A percentile compares a stretch with the other conserved stretches of the same genome.
These are phyloP conservation scores for Odontesthes bonariensis DNA, from an alignment of 2,113 vertebrate genomes.

Conservation along the genomic window DNA sequence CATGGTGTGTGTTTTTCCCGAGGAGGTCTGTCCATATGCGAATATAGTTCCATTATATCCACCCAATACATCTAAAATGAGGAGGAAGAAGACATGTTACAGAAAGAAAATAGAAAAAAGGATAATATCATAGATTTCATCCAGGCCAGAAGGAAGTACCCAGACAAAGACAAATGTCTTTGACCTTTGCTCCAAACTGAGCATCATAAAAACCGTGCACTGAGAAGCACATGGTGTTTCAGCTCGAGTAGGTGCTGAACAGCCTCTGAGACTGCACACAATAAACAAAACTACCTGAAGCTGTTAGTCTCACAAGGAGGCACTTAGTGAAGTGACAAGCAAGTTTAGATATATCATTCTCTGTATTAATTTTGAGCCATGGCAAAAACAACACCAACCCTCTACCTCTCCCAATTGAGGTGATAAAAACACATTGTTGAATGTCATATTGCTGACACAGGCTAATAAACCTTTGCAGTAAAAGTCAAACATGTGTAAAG, in stretches of 20 bases:
- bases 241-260: constrained; percentile 31
- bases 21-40: constrained; percentile 94
- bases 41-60: constrained; percentile 97
- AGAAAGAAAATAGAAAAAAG: not conserved
- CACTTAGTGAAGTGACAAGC: not conserved
- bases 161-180: constrained; percentile 31
- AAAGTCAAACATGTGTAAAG: constrained; percentile 50
- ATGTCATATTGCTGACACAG: constrained; percentile 47
- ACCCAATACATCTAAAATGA: constrained; percentile 87
- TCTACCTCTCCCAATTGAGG: constrained; percentile 1
- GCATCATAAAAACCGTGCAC: constrained; percentile 31
- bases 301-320: constrained; percentile 27
- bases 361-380: constrained; percentile 20
- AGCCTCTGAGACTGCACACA: constrained; percentile 47
- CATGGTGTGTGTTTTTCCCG: constrained; percentile 97
- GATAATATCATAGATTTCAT: not conserved
- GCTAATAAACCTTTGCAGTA: constrained; percentile 48
- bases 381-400: constrained; percentile 21
- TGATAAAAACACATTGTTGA: constrained; percentile 39
- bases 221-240: constrained; percentile 33
- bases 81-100: constrained; percentile 30
- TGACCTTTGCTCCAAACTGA: constrained; percentile 51
- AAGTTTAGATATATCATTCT: constrained; percentile 12
- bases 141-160: not conserved
- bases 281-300: constrained; percentile 57